phyloP scores from a whole-genome alignment of 2,888 invertebrate genomes.

The Isoperla grammatica region DNA sequence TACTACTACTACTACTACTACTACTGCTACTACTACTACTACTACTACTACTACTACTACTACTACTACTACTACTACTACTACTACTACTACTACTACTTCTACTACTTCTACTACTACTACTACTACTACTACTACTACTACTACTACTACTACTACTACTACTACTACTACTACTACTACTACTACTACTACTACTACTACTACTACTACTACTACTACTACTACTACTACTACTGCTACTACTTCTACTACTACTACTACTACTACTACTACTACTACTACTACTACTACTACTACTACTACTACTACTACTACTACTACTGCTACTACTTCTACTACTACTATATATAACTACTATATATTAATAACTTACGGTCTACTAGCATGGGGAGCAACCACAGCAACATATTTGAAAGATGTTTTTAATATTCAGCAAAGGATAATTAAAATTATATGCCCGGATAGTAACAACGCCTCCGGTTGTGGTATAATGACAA shows the following conservation, averaged over 20 bases:
- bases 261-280: neutral
- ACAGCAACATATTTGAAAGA: no score
- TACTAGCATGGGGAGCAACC: no score
- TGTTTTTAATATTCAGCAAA: no score
- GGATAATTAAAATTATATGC: no score
- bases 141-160: neutral
- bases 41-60: constrained; percentile 2
- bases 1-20: constrained; percentile 1
- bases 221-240: neutral
- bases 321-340: neutral
- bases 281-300: constrained; percentile 10
- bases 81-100: constrained; percentile 4
- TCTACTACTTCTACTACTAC: neutral
- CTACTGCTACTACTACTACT: constrained; percentile 1
- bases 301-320: neutral
- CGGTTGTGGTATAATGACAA: no score
- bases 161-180: neutral
- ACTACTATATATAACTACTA: no score
- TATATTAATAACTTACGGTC: no score
- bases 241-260: neutral
- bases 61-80: constrained; percentile 1
- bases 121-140: constrained; percentile 1
- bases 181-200: constrained; percentile 4
- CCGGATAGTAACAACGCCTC: no score
- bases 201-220: neutral